Evolutionary conservation across 2,113 vertebrate genomes (phyloP).

Genomic region (Oncorhynchus kisutch): DNA sequence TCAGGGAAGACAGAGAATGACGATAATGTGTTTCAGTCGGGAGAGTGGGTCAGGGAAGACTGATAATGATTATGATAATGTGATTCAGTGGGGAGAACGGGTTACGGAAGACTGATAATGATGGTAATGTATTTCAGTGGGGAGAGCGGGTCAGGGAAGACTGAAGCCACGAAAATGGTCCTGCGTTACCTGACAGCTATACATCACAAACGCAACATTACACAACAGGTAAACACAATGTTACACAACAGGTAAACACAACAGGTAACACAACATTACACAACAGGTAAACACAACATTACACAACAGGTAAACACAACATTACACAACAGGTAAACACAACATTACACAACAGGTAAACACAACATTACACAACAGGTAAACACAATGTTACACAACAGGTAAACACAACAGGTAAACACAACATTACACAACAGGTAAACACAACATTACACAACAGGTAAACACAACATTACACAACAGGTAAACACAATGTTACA

Average conservation of each 20-base stretch:
- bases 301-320: background rate
- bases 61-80: background rate
- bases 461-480: too few relatives aligned
- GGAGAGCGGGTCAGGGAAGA: constrained; percentile 96
- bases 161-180: constrained; percentile 93
- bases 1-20: background rate
- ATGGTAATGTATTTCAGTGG: constrained; percentile 72
- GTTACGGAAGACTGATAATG: background rate
- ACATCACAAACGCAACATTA: constrained; percentile 73
- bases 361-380: too few relatives aligned
- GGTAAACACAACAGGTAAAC: too few relatives aligned
- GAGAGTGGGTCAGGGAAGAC: background rate
- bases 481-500: too few relatives aligned
- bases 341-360: background rate
- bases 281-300: constrained; percentile 78
- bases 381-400: too few relatives aligned
- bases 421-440: too few relatives aligned
- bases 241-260: too few relatives aligned
- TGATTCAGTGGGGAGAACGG: too few relatives aligned
- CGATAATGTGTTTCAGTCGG: background rate
- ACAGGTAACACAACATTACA: constrained; percentile 76
- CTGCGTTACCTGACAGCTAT: constrained; percentile 91
- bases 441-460: too few relatives aligned
- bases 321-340: background rate
- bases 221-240: too few relatives aligned